Evolutionary conservation across 1,140 invertebrate genomes (phyloP), one percentile per base, ranked within the genome.

Genomic region (Papilio dardanus): DNA sequence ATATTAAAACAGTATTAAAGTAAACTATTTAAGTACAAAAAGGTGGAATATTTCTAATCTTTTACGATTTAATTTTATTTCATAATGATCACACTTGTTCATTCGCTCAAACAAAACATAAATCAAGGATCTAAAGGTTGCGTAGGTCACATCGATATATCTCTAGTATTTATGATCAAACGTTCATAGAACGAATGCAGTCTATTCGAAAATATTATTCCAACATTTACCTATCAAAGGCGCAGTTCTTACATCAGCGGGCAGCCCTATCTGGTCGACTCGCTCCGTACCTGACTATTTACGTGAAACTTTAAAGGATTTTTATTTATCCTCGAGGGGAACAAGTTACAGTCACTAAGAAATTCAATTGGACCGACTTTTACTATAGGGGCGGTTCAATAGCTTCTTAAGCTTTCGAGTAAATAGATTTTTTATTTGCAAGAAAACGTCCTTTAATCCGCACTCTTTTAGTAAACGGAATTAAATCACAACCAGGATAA

Each of bases 301-400:
- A 80, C 79, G 68, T 75, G 67, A 77, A 80, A 80, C 21, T 80
- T 77, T 79, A 40, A 74, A 73, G 37, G 68, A 76, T 80, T 66
- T 71, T 24, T 71, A 58, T 75, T 77, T 80, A 75, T 75, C 67
- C 42, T 54, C 68, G 21, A 74, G 77, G 76, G 76, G 76, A 74
- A 65, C 62, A 16, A 77, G 74, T 77, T 77, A 66, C 71, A 74
- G 71, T 77, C 65, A 62, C 54, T 30, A 62, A 28, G 21, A 58
- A 58, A 58, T 58, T 58, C 54, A 58, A 58, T 58, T 58, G 54
- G 12, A 28, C 54, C 54, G 54, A 58, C n/a, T 58, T 58, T 58
- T 62, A 62, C 54, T 62, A 62, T 62, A 62, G 54, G 24, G 54
- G 50, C 50, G 50, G 24, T 62, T 12, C 54, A 62, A 62, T 62